Percentiles rank a stretch among this genome's conserved stretches.
Conservation (phyloP, 2,113 vertebrate genomes). For the Ancistrus triradiatus region DNA sequence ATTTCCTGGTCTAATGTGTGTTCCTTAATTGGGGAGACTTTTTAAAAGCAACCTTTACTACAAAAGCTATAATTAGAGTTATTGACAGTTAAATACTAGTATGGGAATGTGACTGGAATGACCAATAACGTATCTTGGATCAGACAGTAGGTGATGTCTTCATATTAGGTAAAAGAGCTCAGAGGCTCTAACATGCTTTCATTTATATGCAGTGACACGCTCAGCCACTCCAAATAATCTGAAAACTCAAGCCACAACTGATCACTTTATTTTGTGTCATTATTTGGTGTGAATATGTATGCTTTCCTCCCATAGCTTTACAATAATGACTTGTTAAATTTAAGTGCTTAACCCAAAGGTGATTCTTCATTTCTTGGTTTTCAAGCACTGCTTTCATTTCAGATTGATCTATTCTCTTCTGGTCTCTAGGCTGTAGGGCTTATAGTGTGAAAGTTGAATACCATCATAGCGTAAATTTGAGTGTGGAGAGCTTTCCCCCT, state of each 20-base stretch:
- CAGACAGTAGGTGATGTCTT: no score
- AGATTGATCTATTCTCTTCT: slow-evolving; percentile 22
- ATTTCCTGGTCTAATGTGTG: no score
- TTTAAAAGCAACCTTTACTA: no score
- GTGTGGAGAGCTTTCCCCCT: slow-evolving; percentile 27
- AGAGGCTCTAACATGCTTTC: no score
- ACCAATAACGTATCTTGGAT: no score
- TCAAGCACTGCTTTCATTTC: slow-evolving; percentile 20
- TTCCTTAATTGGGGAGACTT: no score
- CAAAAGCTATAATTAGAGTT: no score
- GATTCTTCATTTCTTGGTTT: slow-evolving; percentile 17
- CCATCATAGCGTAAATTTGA: slow-evolving; percentile 28
- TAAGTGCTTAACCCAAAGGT: slow-evolving; percentile 21
- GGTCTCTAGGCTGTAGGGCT: slow-evolving; percentile 7
- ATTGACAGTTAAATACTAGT: no score
- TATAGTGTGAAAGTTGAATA: slow-evolving; percentile 18
- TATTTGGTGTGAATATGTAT: background rate
- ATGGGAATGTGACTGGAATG: no score
- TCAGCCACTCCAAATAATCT: background rate
- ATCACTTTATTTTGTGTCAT: background rate
- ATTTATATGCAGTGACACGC: background rate
- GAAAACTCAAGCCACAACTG: background rate
- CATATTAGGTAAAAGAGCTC: background rate
- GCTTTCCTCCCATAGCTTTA: slow-evolving; percentile 6
- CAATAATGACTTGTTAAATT: slow-evolving; percentile 24